Base-by-base conservation (phyloP, 2,113 vertebrate species). In the Aramus guarauna region DNA sequence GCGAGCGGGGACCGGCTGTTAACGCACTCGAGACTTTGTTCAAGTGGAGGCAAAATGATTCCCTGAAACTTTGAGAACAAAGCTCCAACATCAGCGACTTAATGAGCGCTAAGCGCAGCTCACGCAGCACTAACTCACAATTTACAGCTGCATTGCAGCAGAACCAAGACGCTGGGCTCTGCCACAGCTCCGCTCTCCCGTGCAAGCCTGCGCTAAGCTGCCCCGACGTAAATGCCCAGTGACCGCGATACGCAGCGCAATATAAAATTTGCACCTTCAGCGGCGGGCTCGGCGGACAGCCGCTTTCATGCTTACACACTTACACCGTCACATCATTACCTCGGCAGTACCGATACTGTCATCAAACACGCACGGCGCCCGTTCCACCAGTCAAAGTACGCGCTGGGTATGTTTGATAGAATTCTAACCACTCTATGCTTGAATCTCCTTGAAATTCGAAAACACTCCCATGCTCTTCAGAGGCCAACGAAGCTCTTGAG, bases 191-290 rank as follows among this genome's bases (percentile, higher is more conserved):
- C 21, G n/a, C 53, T 45, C 27, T 52, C 62, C 37, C 8, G 24
- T 9, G 27, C 30, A 43, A 34, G n/a, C 36, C 55, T 4, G 41
- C 36, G 41, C 73, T 34, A 29, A 21, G 74, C 36, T 52, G 36
- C 30, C 50, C 3, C 7, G 27, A 47, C 0, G 7, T 4, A 36
- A 43, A 48, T 2, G 20, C 55, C 36, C 4, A 0, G 7, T 2
- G 13, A 34, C 36, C n/a, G 55, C 62, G 63, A 3, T 3, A 11
- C 0, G 12, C 9, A 45, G 32, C 9, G 3, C 3, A 34, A n/a
- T 3, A 21, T 5, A 43, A 68, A 41, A 58, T 7, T 56, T 29
- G 20, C 11, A 4, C 41, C 64, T 52, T 43, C 37, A 30, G 15
- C 26, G 5, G 15, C 1, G 14, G 0, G 2, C 30, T 45, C 26